Evolutionary conservation across 2,113 vertebrate genomes (phyloP), one percentile per base, ranked within the genome.

Genomic region (Trichomycterus rosablanca): DNA sequence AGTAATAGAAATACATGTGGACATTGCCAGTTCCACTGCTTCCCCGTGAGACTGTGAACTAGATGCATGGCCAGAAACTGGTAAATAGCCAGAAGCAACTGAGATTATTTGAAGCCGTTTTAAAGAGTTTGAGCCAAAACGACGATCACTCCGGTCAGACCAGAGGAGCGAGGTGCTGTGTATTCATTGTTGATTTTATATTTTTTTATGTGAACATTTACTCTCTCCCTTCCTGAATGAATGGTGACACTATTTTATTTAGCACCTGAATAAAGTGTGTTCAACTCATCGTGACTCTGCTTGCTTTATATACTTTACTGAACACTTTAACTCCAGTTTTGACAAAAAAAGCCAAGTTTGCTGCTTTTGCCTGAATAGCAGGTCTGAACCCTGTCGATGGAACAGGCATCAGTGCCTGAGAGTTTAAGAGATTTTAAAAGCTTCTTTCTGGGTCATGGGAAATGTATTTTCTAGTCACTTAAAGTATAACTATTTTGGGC

Each of bases 191-290:
- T 86, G 63, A 83, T 84, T 88, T 86, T 84, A 68, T 84, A 84
- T 88, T 86, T 86, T 86, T 85, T 85, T 84, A 84, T 81, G 81
- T 87, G 79, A 73, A 74, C 83, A 83, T 85, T 81, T 80, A 79
- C 70, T 83, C 78, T 78, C 71, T 66, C 46, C 18, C 59, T 51
- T 53, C 56, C 56, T 59, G 62, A 52, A 68, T 83, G 78, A 82
- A 78, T 83, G 82, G 80, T 82, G 76, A 85, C 81, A 80, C 78
- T 74, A 77, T 86, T 84, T 78, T 78, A 82, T 85, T 84, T 82
- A 81, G 80, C 82, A 86, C 81, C 79, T 62, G 71, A 74, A 82
- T 87, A 88, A 85, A 84, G 80, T 86, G 81, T 43, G 70, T 83
- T 77, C 73, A 81, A 83, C 83, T 83, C 80, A 74, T 46, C 57